Percentiles rank a stretch among this genome's conserved stretches.
Evolutionary conservation across 2,113 vertebrate species (phyloP).

Genomic region (Dinomys branickii): DNA sequence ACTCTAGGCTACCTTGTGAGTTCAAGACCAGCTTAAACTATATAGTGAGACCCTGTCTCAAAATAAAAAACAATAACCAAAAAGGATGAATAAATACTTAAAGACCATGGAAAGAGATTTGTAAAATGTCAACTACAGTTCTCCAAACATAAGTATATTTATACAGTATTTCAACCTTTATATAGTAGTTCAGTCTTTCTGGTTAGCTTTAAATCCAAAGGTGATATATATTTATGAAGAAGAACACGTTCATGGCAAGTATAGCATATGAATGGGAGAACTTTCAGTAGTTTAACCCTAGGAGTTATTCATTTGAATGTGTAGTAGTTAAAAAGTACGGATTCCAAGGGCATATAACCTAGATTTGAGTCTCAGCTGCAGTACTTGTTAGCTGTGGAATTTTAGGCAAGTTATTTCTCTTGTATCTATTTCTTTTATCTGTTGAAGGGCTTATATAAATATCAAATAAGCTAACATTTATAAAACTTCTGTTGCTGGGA

Average conservation of each 20-base stretch:
- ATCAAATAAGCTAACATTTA: not conserved
- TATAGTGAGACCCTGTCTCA: not conserved
- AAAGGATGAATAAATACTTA: not conserved
- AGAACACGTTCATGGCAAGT: constrained; percentile 18
- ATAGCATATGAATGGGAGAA: constrained; percentile 10
- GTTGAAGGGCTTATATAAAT: not conserved
- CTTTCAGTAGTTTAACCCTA: constrained; percentile 15
- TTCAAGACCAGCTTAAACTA: not conserved
- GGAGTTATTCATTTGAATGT: constrained; percentile 35
- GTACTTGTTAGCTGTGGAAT: not conserved
- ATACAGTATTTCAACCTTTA: constrained; percentile 33
- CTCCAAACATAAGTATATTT: constrained; percentile 13
- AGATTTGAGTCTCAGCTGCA: not conserved
- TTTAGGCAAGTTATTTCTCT: not conserved
- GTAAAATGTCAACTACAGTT: constrained; percentile 43
- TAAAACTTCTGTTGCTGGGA: too few relatives aligned
- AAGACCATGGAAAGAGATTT: constrained; percentile 22
- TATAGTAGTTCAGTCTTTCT: constrained; percentile 41
- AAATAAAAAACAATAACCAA: not conserved
- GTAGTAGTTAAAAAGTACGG: not conserved
- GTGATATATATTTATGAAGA: not conserved
- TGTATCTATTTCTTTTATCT: not conserved
- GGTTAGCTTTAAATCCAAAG: constrained; percentile 50
- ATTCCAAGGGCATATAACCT: constrained; percentile 8
- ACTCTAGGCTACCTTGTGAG: not conserved